These are phyloP conservation scores for Mycetomoellerius zeteki DNA, from an alignment of 1,140 invertebrate species.

Conservation along the genomic window DNA sequence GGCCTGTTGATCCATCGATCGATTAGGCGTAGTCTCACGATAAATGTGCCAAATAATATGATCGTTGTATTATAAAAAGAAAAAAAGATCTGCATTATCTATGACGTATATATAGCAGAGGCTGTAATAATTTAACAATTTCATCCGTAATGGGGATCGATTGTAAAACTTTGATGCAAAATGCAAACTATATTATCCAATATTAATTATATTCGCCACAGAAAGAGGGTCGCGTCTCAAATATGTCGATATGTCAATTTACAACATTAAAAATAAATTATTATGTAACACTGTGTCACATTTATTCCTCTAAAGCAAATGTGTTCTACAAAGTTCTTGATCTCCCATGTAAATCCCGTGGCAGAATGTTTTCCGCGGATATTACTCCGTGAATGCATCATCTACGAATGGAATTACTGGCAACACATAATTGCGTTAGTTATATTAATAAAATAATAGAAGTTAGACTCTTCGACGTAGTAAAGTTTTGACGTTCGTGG, in stretches of 20 bases:
- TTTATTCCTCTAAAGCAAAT: slow-evolving; percentile 56
- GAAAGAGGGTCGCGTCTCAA: slow-evolving; percentile 51
- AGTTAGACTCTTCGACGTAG: background rate
- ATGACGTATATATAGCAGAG: background rate
- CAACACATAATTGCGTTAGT: background rate
- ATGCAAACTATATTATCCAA: background rate
- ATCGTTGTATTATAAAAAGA: slow-evolving; percentile 38
- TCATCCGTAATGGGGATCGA: slow-evolving; percentile 5
- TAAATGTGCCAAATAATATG: slow-evolving; percentile 78
- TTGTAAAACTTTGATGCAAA: background rate
- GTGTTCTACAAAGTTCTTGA: slow-evolving; percentile 48
- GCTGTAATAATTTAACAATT: slow-evolving; percentile 17
- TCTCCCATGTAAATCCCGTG: background rate
- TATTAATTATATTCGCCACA: slow-evolving; percentile 7
- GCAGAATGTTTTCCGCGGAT: background rate
- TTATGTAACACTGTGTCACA: slow-evolving; percentile 64
- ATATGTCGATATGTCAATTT: slow-evolving; percentile 58
- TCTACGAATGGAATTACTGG: background rate
- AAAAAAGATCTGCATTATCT: background rate
- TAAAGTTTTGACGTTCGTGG: background rate
- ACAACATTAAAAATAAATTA: slow-evolving; percentile 69
- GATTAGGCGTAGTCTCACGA: slow-evolving; percentile 58
- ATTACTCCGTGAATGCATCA: slow-evolving; percentile 3
- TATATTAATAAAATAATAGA: slow-evolving; percentile 4
- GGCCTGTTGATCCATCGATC: slow-evolving; percentile 50